Evolutionary conservation across 2,113 vertebrate species (phyloP).

Genomic region (Charadrius vociferus): DNA sequence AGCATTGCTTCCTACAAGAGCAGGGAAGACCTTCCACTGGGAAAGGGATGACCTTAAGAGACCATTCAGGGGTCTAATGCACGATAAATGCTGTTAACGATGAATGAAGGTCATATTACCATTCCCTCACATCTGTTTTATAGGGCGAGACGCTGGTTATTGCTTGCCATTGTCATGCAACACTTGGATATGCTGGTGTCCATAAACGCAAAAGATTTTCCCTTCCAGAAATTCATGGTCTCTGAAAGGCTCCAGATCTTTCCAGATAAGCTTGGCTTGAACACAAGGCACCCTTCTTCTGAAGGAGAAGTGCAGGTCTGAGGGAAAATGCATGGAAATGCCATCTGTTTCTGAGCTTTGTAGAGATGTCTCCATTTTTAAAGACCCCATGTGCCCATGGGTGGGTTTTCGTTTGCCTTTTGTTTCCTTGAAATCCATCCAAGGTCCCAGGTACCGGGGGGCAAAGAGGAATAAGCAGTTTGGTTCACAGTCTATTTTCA

Average conservation of each 20-base stretch:
- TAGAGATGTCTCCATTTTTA: neutral
- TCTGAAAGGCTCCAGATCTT: neutral
- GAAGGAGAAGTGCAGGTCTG: neutral
- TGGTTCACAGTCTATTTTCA: neutral
- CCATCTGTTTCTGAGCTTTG: neutral
- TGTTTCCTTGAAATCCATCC: neutral
- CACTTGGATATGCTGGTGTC: neutral
- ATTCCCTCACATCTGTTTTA: neutral
- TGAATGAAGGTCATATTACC: neutral
- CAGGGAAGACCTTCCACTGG: neutral
- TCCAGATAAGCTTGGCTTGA: neutral
- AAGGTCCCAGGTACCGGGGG: neutral
- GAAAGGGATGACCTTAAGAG: neutral
- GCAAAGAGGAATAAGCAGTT: neutral
- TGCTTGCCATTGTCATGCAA: neutral
- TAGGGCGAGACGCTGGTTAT: neutral
- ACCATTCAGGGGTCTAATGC: accelerated
- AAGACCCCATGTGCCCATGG: neutral
- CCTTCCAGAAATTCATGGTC: neutral
- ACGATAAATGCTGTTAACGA: neutral
- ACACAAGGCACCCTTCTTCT: neutral
- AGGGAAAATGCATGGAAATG: neutral
- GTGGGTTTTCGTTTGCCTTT: neutral
- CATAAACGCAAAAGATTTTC: neutral
- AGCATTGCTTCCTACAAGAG: neutral